Conservation (phyloP, 2,797 vertebrate species). For the Hemibagrus guttatus region DNA sequence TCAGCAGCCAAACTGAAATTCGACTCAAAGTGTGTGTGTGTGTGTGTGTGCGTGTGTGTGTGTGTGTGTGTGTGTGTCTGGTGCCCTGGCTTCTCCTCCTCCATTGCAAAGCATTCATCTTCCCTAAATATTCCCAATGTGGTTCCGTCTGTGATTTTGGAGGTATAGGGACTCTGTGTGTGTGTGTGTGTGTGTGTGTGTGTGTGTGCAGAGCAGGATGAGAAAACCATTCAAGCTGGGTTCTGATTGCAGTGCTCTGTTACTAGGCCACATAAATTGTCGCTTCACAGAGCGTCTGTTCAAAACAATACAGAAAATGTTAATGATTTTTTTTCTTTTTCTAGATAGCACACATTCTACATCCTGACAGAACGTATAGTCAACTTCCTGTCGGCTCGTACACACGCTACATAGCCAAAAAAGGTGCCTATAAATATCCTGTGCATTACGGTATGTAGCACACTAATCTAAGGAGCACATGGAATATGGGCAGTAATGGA, state of each 20-base stretch:
- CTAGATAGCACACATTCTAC: not conserved
- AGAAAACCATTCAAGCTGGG: conserved; percentile 35
- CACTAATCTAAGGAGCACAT: not conserved
- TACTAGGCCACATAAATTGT: not conserved
- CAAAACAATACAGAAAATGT: not conserved
- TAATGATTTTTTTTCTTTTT: not conserved
- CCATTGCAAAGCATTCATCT: conserved; percentile 33
- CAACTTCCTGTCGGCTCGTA: not conserved
- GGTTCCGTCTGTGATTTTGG: conserved; percentile 19
- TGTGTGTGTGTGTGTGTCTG: conserved; percentile 18
- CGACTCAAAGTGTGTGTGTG: conserved; percentile 28
- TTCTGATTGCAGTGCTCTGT: conserved; percentile 11
- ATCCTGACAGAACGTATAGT: not conserved
- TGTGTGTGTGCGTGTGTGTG: conserved; percentile 35
- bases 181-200: conserved; percentile 12
- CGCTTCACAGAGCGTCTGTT: not conserved
- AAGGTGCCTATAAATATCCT: not conserved
- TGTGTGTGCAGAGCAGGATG: conserved; percentile 13
- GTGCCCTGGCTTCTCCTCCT: conserved; percentile 22
- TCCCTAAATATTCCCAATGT: conserved; percentile 42
- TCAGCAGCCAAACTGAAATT: conserved; percentile 50
- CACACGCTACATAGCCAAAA: not conserved
- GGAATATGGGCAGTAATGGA: not conserved
- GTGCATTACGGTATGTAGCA: not conserved
- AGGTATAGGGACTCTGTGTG: not conserved